These are phyloP conservation scores for Drosophila takahashii DNA, from an alignment of 1,140 invertebrate species.

Conservation along the genomic window DNA sequence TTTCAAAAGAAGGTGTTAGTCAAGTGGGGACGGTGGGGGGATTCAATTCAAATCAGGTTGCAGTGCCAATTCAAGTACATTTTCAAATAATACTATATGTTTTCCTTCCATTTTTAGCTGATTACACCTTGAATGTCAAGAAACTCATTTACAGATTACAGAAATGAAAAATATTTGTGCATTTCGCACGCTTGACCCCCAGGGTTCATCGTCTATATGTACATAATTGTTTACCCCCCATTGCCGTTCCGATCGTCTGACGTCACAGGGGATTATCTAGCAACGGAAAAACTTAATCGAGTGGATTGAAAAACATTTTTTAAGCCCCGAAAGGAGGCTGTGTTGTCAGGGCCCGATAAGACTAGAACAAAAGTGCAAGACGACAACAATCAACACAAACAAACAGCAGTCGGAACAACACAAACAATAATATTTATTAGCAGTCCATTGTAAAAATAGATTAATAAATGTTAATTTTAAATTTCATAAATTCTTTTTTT, in stretches of 20 bases:
- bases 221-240: slow-evolving; percentile 16
- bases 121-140: slow-evolving; percentile 26
- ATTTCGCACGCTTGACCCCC: slow-evolving; percentile 26
- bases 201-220: slow-evolving; percentile 31
- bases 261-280: slow-evolving; percentile 68
- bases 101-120: slow-evolving; percentile 5
- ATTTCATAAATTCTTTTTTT: slow-evolving; percentile 23
- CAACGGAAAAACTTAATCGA: slow-evolving; percentile 49
- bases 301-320: slow-evolving; percentile 22
- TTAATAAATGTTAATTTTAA: slow-evolving; percentile 28
- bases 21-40: not conserved
- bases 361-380: slow-evolving; percentile 42
- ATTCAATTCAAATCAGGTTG: slow-evolving; percentile 22
- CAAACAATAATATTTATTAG: slow-evolving; percentile 36
- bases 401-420: slow-evolving; percentile 45
- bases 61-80: slow-evolving; percentile 27
- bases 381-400: slow-evolving; percentile 45
- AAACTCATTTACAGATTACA: slow-evolving; percentile 40
- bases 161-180: slow-evolving; percentile 64
- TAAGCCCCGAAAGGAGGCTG: slow-evolving; percentile 20
- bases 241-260: slow-evolving; percentile 35
- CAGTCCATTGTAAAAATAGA: slow-evolving; percentile 11
- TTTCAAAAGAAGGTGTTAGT: slow-evolving; percentile 16
- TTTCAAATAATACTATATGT: slow-evolving; percentile 6
- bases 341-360: slow-evolving; percentile 51